phyloP scores from a whole-genome alignment of 2,113 vertebrate species.

The Nanorana parkeri region DNA sequence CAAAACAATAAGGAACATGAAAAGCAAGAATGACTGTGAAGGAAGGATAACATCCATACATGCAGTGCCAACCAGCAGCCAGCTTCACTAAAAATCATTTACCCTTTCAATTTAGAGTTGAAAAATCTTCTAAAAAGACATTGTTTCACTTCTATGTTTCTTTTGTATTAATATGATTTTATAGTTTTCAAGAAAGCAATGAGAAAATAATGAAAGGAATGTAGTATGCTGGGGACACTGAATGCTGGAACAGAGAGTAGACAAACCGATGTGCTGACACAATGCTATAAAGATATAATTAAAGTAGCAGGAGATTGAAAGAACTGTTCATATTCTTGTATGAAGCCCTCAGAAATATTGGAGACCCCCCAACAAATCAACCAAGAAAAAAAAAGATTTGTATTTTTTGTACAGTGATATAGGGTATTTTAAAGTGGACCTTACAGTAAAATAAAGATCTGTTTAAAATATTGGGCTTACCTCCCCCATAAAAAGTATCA shows the following conservation, averaged over 20 bases:
- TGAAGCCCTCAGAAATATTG: no score
- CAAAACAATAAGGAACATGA: conserved; percentile 16
- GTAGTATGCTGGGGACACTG: neutral
- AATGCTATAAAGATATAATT: neutral
- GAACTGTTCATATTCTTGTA: no score
- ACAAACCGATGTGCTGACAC: neutral
- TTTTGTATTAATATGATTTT: neutral
- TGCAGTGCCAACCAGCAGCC: conserved; percentile 8
- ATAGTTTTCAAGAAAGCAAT: neutral
- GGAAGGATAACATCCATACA: neutral
- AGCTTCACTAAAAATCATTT: conserved; percentile 12
- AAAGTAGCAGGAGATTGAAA: neutral
- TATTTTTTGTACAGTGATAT: no score
- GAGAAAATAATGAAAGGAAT: neutral
- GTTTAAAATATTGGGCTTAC: no score
- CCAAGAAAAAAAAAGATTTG: no score
- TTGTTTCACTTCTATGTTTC: neutral
- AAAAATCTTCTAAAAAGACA: neutral
- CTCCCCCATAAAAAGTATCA: no score
- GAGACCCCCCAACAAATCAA: no score
- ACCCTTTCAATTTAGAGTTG: conserved; percentile 3
- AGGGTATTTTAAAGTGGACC: no score
- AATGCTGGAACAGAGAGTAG: neutral
- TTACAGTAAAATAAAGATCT: no score
- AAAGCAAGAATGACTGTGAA: conserved; percentile 26